Base-by-base conservation (phyloP, 2,797 vertebrate genomes). In the Orientallactaga sibirica region DNA sequence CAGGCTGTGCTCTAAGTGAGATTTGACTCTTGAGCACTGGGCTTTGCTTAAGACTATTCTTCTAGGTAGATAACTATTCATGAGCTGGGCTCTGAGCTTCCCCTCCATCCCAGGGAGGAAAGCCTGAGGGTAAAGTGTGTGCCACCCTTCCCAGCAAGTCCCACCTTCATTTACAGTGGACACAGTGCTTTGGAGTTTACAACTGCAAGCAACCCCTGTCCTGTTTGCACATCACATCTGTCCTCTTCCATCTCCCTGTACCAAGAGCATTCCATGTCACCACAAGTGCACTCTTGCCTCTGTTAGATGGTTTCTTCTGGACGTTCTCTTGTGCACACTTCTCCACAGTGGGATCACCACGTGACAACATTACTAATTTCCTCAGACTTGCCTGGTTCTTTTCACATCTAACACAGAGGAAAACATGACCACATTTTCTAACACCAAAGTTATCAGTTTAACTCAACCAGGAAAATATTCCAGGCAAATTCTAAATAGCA, bases 331-430 rank as follows among this genome's bases (percentile, higher is more conserved):
- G 76, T 25, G 9, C 2, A 37, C 41, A 3, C n/a, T 24, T 68
- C 71, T 73, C 67, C 58, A 71, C 10, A 7, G 83, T 2, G 25
- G 73, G 77, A 41, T 61, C 55, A 14, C 68, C 10, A 5, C 58
- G 25, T 52, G 93, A 79, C 22, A n/a, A 11, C 29, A 71, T 55
- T 70, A 86, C 70, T 84, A 84, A 95, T 74, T 80, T 8, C 24
- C 27, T 86, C 77, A 48, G 18, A 18, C 33, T 41, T n/a, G n/a
- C 77, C 91, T 80, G 86, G n/a, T 78, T 93, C 93, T 88, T 91
- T 84, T 96, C 93, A 88, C 27, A 27, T 94, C 58, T 74, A 58
- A 86, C 20, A 33, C 0, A 5, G 27, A 66, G 48, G 43, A 88
- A 67, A 87, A 29, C 19, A 79, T 0, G 0, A 79, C 24, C 25